Conservation (phyloP, 1,140 invertebrate genomes). For the Trichogramma pretiosum region DNA sequence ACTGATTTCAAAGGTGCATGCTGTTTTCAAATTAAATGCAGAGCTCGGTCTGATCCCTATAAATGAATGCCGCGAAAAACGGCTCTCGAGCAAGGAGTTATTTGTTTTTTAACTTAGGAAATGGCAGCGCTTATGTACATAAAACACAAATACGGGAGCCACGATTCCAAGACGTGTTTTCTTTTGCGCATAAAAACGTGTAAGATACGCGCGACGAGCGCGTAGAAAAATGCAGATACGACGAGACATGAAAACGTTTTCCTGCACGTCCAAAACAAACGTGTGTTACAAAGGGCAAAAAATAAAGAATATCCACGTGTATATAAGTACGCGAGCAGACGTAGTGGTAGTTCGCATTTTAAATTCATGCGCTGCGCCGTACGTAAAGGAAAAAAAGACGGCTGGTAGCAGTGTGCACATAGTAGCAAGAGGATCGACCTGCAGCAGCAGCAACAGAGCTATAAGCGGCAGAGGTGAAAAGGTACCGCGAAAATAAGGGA, state of each 20-base stretch:
- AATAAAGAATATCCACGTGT: constrained; percentile 13
- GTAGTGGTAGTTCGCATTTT: constrained; percentile 26
- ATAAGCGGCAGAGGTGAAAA: not conserved
- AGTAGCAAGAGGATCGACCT: constrained; percentile 4
- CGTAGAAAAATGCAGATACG: constrained; percentile 18
- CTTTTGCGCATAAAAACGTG: too few species aligned
- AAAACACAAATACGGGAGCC: not conserved
- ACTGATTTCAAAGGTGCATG: too few species aligned
- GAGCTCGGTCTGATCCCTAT: too few species aligned
- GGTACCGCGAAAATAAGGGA: constrained; percentile 4
- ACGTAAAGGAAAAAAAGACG: too few species aligned
- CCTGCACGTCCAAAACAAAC: constrained; percentile 8
- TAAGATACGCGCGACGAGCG: not conserved
- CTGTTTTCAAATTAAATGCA: too few species aligned
- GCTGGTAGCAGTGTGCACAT: too few species aligned
- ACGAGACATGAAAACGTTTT: constrained; percentile 14
- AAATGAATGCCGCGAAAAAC: too few species aligned
- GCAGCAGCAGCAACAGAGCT: not conserved
- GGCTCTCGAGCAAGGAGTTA: too few species aligned
- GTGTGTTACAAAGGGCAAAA: not conserved
- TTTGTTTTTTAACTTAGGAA: too few species aligned
- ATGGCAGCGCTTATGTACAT: too few species aligned
- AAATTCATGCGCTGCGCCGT: constrained; percentile 32
- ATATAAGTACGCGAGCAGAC: too few species aligned
- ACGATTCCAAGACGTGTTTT: not conserved